These are phyloP conservation scores for Minunthozetes semirufus DNA, from an alignment of 2,888 invertebrate genomes.

Conservation along the genomic window DNA sequence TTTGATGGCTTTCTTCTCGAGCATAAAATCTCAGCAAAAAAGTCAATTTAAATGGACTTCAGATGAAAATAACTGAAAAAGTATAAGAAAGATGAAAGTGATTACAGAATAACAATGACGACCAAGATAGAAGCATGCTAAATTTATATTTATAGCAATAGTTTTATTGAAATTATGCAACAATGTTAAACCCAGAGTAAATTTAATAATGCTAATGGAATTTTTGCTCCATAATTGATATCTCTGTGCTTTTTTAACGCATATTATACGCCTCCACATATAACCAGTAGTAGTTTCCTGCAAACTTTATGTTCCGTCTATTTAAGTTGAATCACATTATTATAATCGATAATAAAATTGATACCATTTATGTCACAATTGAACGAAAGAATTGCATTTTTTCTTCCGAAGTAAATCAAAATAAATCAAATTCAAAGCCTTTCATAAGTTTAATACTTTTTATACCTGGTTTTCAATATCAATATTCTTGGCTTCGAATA, in stretches of 20 bases:
- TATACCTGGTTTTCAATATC: neutral
- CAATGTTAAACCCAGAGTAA: no score
- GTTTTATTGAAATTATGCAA: no score
- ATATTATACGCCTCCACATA: no score
- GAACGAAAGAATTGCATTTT: neutral
- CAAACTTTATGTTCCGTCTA: no score
- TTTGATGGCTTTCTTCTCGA: neutral
- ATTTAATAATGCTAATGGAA: no score
- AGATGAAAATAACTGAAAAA: slow-evolving; percentile 8
- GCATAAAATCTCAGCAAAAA: neutral
- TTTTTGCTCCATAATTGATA: no score
- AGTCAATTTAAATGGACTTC: neutral
- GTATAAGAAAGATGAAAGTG: neutral
- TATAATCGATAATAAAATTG: neutral
- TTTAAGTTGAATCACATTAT: neutral
- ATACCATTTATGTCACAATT: neutral
- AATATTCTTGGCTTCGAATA: no score
- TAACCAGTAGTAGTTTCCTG: no score
- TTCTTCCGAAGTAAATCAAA: neutral
- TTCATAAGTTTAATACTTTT: neutral
- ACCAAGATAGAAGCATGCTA: no score
- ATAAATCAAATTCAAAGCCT: neutral
- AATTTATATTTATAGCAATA: no score
- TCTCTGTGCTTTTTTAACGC: no score
- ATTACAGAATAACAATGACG: neutral